Percentiles rank a stretch among this genome's conserved stretches.
Evolutionary conservation across 2,888 invertebrate genomes (phyloP).

Genomic region (Archips crataeganus): DNA sequence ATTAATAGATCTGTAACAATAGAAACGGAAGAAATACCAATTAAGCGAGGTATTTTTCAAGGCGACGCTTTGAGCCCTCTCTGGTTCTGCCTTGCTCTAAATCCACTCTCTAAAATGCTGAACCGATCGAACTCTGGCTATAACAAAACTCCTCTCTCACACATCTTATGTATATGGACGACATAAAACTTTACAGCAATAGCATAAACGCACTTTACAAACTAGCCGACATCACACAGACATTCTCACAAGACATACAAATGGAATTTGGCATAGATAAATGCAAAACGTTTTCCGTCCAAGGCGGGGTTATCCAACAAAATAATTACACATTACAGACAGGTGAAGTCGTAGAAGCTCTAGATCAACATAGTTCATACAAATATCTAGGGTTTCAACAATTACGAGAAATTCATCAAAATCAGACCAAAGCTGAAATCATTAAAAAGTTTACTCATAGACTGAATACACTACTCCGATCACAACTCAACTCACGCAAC

Average conservation of each 20-base stretch:
- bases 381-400: conserved; percentile 45
- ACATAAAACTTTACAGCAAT: too few species aligned
- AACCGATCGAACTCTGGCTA: too few species aligned
- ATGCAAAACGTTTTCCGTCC: conserved; percentile 28
- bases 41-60: too few species aligned
- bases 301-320: not conserved
- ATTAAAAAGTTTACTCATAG: conserved; percentile 38
- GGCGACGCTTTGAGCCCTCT: too few species aligned
- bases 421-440: conserved; percentile 37
- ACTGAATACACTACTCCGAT: conserved; percentile 35
- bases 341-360: conserved; percentile 23
- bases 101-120: too few species aligned
- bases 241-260: conserved; percentile 24
- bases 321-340: not conserved
- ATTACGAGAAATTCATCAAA: conserved; percentile 35
- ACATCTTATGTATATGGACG: too few species aligned
- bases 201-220: too few species aligned
- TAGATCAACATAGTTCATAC: conserved; percentile 35
- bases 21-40: too few species aligned
- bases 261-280: conserved; percentile 39
- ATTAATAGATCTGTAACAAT: too few species aligned
- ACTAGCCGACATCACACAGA: conserved; percentile 34
- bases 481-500: conserved; percentile 42
- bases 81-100: too few species aligned
- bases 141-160: too few species aligned